Conservation (phyloP, 2,797 vertebrate species). For the Gymnothorax reevesii region DNA sequence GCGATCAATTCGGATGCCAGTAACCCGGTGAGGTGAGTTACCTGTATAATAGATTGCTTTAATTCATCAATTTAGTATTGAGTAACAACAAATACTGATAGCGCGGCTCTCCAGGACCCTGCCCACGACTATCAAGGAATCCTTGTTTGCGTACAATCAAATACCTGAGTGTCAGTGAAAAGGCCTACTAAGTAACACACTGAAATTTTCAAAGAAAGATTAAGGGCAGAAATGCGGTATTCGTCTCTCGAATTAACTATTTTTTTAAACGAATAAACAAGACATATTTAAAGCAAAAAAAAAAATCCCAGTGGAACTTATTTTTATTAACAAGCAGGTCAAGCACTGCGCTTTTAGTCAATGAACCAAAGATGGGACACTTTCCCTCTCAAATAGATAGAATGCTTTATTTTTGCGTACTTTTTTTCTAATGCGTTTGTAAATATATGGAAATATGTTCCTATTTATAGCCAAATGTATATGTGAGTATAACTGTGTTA, state of each 20-base stretch:
- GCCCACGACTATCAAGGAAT: constrained; percentile 44
- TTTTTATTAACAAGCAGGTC: constrained; percentile 19
- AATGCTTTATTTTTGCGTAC: constrained; percentile 55
- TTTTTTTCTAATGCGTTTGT: constrained; percentile 78
- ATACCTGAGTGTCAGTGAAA: constrained; percentile 73
- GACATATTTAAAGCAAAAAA: constrained; percentile 26
- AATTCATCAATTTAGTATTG: too few species aligned
- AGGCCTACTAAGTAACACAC: constrained; percentile 85
- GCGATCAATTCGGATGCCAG: too few species aligned
- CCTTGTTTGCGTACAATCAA: constrained; percentile 53
- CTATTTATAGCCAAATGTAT: constrained; percentile 88
- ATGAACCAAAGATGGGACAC: constrained; percentile 51
- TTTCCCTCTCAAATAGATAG: constrained; percentile 55
- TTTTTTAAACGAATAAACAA: constrained; percentile 49
- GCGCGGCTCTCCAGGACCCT: background rate
- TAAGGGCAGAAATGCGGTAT: constrained; percentile 92
- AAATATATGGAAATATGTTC: constrained; percentile 85
- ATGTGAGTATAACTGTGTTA: constrained; percentile 60
- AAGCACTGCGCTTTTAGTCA: constrained; percentile 29
- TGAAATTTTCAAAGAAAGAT: constrained; percentile 64
- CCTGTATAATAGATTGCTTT: too few species aligned
- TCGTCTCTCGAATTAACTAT: constrained; percentile 46
- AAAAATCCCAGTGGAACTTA: constrained; percentile 23
- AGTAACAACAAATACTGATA: too few species aligned
- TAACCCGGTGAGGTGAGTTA: too few species aligned